Evolutionary conservation across 2,888 invertebrate genomes (phyloP), one percentile per base, ranked within the genome.

Genomic region (Ormyrus rosae): DNA sequence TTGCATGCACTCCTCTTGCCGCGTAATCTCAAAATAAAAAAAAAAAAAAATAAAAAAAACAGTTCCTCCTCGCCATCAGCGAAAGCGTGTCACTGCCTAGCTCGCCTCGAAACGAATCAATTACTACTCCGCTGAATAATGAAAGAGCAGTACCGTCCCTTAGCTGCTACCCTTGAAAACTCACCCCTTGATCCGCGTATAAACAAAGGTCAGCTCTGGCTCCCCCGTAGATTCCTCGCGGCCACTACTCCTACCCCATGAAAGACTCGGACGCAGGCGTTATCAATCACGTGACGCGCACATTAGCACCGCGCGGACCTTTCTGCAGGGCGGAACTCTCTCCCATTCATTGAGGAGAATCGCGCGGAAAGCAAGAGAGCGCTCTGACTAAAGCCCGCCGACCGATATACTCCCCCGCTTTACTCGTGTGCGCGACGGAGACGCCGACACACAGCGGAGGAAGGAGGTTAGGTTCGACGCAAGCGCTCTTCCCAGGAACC

Each of bases 261-360:
- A 34, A 34, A 34, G 34, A 34, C 34, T 34, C 9, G n/a, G 7
- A 71, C 9, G 19, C 45, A 55, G 56, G 2, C 19, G 6, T 13
- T 46, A 46, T 63, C 46, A 48, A 55, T 76, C 76, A 63, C 76
- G 76, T 76, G 76, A 55, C 48, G 45, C 60, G 46, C n/a, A 50
- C 34, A 34, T 34, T 34, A 34, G 34, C 34, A 34, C 34, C 34
- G 34, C 34, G 34, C 34, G 34, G 4, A 34, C 34, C 34, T 34
- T 34, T 34, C 34, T 34, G 34, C 34, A 56, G 46, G 56, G 7
- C 13, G 11, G 50, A 53, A 11, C 53, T 8, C 13, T 45, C n/a
- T 46, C 10, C 50, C 5, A 50, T 69, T 76, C 76, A 76, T 69
- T 69, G 69, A 76, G 63, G 55, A 69, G 69, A 76, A 61, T 50